Evolutionary conservation across 2,797 vertebrate species (phyloP), one percentile per base, ranked within the genome.

Genomic region (Aeoliscus strigatus): DNA sequence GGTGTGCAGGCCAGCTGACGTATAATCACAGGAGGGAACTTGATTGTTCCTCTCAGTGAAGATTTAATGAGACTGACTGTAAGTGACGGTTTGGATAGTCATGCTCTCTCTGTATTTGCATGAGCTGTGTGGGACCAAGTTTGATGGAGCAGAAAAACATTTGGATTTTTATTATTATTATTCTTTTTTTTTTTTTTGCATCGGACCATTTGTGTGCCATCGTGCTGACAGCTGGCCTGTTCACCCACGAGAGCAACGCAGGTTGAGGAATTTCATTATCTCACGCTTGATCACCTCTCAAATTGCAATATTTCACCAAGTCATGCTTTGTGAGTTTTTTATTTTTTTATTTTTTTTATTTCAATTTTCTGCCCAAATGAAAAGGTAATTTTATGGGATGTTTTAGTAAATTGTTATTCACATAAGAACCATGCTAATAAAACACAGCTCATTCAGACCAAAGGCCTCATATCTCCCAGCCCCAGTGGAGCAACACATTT

Each of bases 391-490:
- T 74, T 57, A 58, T 52, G 44, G 55, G 54, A 66, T 79, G 68
- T 77, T 76, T 75, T 70, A 64, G 58, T 56, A 70, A 80, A 80
- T 69, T n/a, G n/a, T n/a, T n/a, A n/a, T n/a, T n/a, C n/a, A n/a
- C n/a, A n/a, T n/a, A n/a, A n/a, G n/a, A n/a, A n/a, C n/a, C n/a
- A n/a, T n/a, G n/a, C n/a, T n/a, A n/a, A n/a, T n/a, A n/a, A n/a
- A n/a, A n/a, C n/a, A n/a, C n/a, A n/a, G n/a, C n/a, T n/a, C n/a
- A n/a, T n/a, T n/a, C n/a, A n/a, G n/a, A n/a, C n/a, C n/a, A n/a
- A n/a, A n/a, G n/a, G n/a, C n/a, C n/a, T n/a, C n/a, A n/a, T n/a
- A n/a, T n/a, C n/a, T n/a, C n/a, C n/a, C n/a, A n/a, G n/a, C n/a
- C n/a, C n/a, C n/a, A 41, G 30, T 41, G 58, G 72, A 54, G 65